These are phyloP conservation scores for Mizuhopecten yessoensis DNA, from an alignment of 1,140 invertebrate species.

Conservation along the genomic window DNA sequence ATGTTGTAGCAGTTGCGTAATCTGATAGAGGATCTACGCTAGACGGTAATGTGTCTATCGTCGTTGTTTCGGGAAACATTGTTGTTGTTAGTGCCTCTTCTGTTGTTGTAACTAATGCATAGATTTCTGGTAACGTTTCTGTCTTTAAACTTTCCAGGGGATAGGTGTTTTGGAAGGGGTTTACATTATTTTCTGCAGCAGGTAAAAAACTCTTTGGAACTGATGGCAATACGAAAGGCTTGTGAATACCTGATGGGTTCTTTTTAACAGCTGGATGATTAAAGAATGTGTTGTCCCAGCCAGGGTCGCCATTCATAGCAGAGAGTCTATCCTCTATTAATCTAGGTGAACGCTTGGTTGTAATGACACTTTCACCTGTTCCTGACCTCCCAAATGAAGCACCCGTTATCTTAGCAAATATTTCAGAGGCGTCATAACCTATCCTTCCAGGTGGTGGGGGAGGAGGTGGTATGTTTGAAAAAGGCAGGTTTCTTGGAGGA, in stretches of 20 bases:
- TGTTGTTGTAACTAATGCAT: neutral
- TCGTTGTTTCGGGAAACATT: neutral
- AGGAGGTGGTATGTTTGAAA: slow-evolving; percentile 2
- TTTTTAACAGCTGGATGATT: neutral
- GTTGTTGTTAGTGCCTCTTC: neutral
- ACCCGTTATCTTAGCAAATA: neutral
- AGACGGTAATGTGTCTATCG: neutral
- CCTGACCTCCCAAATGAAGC: neutral
- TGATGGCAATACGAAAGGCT: neutral
- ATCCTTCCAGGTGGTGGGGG: neutral
- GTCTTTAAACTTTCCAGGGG: neutral
- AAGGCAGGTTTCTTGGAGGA: neutral
- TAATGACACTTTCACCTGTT: neutral
- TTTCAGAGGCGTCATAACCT: neutral
- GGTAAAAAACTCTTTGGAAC: neutral
- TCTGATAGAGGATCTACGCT: too few species aligned
- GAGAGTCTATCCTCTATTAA: neutral
- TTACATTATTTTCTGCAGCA: neutral
- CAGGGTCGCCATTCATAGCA: neutral
- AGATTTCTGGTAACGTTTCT: neutral
- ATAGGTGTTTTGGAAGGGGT: neutral
- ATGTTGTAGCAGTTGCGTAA: too few species aligned
- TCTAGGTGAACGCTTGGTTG: neutral
- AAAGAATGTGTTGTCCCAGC: neutral
- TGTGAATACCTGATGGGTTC: neutral